Evolutionary conservation across 2,113 vertebrate genomes (phyloP), one percentile per base, ranked within the genome.

Genomic region (Tenebrosternarchus preto): DNA sequence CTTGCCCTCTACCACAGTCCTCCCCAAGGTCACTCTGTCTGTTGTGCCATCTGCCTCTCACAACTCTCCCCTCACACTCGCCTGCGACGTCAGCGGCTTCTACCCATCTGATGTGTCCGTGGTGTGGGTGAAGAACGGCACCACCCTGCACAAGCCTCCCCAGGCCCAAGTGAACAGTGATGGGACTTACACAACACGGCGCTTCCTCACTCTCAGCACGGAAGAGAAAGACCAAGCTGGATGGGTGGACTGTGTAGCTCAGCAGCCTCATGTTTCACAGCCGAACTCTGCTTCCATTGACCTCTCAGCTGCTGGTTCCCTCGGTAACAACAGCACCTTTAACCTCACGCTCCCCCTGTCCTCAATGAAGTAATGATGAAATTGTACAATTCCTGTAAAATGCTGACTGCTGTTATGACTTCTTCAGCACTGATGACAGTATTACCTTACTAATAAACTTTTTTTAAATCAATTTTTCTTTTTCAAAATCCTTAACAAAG

Each of bases 41-140:
- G 78, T 64, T 0, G 29, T 93, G 29, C 80, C 87, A 0, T 55
- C 87, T 0, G 1, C n/a, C 4, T 86, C 91, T 6, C 78, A 46
- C 24, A 71, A 83, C 27, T 57, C 55, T 46, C 90, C 91, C 3
- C 84, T 93, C 20, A 93, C 91, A 19, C 88, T 94, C 50, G 89
- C 77, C 85, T 94, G 93, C n/a, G 91, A 94, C 4, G 31, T 94
- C 80, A 91, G 89, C 5, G 88, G 83, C 60, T 93, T 93, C 83
- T 93, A 87, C 86, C 92, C 93, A 0, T 83, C 92, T 36, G 83
- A 91, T 2, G 12, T 92, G 46, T 87, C 90, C 0, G 85, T 94
- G 73, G 83, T 82, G 57, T 94, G 92, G 92, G 75, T 90, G 66
- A 91, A 91, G 76, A 93, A 93, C 39, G 88, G 89, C 63, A 87